Conservation (phyloP, 2,797 vertebrate species). For the Kryptopterus vitreolus region DNA sequence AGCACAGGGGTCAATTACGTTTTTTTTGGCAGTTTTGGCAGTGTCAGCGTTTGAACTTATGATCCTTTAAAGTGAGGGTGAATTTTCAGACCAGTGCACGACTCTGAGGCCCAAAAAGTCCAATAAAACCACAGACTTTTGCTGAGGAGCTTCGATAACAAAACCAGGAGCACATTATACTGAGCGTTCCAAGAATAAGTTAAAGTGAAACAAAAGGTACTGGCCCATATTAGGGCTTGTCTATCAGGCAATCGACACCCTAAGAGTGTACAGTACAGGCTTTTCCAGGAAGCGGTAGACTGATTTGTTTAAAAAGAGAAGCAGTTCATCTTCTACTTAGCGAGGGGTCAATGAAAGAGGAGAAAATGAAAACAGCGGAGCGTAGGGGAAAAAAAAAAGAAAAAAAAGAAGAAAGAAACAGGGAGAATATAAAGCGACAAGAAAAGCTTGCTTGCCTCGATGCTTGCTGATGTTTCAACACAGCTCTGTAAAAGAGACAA, state of each 20-base stretch:
- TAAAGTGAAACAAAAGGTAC: conserved; percentile 44
- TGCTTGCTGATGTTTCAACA: too few species aligned
- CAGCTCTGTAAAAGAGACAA: conserved; percentile 42
- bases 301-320: conserved; percentile 50
- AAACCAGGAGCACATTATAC: conserved; percentile 22
- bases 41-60: not conserved
- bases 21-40: conserved; percentile 2
- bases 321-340: conserved; percentile 31
- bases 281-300: conserved; percentile 35
- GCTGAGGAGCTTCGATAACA: conserved; percentile 35
- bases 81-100: not conserved
- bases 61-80: not conserved
- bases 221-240: conserved; percentile 48
- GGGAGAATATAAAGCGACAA: conserved; percentile 17
- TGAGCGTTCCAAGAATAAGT: conserved; percentile 19
- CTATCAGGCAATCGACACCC: conserved; percentile 46
- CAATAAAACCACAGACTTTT: conserved; percentile 16
- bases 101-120: not conserved
- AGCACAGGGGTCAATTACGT: not conserved
- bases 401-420: not conserved
- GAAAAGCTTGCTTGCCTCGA: not conserved
- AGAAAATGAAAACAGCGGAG: conserved; percentile 11
- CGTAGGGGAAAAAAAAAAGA: conserved; percentile 9
- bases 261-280: conserved; percentile 21
- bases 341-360: conserved; percentile 21